Evolutionary conservation across 1,140 invertebrate genomes (phyloP).

Genomic region (Drosophila lini): DNA sequence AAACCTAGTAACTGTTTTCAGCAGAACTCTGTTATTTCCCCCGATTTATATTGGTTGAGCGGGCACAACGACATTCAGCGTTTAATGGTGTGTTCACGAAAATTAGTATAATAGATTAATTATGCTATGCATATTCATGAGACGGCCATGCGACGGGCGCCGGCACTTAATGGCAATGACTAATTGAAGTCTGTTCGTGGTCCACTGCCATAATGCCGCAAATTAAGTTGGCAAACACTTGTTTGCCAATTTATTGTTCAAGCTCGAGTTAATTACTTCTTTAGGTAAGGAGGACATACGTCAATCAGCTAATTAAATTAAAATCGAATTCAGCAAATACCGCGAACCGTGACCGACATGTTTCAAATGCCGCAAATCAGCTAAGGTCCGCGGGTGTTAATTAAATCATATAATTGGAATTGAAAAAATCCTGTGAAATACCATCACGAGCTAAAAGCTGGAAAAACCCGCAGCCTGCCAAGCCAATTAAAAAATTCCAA

Average conservation of each 20-base stretch:
- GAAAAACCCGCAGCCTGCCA: slow-evolving; percentile 11
- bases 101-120: slow-evolving; percentile 32
- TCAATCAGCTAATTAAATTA: slow-evolving; percentile 15
- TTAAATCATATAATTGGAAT: slow-evolving; percentile 46
- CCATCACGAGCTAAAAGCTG: slow-evolving; percentile 23
- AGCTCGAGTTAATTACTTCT: slow-evolving; percentile 33
- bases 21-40: background rate
- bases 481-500: slow-evolving; percentile 39
- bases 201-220: slow-evolving; percentile 14
- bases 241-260: slow-evolving; percentile 15
- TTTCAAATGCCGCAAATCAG: slow-evolving; percentile 28
- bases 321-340: background rate
- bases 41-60: slow-evolving; percentile 1
- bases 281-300: background rate
- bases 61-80: slow-evolving; percentile 7
- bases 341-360: background rate
- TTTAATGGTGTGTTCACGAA: slow-evolving; percentile 27
- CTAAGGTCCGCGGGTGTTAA: slow-evolving; percentile 43
- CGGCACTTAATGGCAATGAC: slow-evolving; percentile 29
- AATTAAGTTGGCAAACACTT: slow-evolving; percentile 43
- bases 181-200: slow-evolving; percentile 35
- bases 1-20: background rate
- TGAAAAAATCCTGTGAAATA: slow-evolving; percentile 30
- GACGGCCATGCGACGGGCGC: slow-evolving; percentile 1
- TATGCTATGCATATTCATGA: slow-evolving; percentile 38